Evolutionary conservation across 2,888 invertebrate genomes (phyloP).

Genomic region (Drymonia ruficornis): DNA sequence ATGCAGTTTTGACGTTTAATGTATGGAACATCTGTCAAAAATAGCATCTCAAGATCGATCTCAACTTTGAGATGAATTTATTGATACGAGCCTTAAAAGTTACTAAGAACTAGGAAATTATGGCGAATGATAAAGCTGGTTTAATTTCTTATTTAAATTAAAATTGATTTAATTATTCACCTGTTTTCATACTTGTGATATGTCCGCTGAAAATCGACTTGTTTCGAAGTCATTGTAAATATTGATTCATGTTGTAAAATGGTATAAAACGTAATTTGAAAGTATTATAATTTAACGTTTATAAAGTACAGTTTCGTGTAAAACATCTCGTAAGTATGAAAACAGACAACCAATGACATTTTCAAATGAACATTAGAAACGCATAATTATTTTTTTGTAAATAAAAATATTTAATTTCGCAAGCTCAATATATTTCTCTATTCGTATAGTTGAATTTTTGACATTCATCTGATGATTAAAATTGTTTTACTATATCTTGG

Average conservation of each 20-base stretch:
- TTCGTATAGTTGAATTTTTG: constrained; percentile 12
- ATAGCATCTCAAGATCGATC: too few species aligned
- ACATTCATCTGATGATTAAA: neutral
- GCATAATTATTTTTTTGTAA: constrained; percentile 17
- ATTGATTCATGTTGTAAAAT: too few species aligned
- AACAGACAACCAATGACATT: constrained; percentile 1
- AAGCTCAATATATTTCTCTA: constrained; percentile 32
- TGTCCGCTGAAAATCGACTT: neutral
- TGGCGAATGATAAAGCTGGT: neutral
- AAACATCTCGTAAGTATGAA: neutral
- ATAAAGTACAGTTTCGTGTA: neutral
- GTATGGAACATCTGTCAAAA: too few species aligned
- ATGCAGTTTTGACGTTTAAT: too few species aligned
- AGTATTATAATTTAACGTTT: too few species aligned
- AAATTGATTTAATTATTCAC: neutral
- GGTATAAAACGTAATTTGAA: too few species aligned
- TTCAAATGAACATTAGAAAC: neutral
- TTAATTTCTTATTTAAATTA: too few species aligned
- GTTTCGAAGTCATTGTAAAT: too few species aligned
- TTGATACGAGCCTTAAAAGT: too few species aligned
- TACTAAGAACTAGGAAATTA: neutral
- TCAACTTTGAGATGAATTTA: too few species aligned
- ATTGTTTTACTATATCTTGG: neutral
- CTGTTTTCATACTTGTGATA: constrained; percentile 2
- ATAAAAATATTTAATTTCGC: constrained; percentile 32